Base-by-base conservation (phyloP, 1,140 invertebrate species). In the Drosophila mojavensis region DNA sequence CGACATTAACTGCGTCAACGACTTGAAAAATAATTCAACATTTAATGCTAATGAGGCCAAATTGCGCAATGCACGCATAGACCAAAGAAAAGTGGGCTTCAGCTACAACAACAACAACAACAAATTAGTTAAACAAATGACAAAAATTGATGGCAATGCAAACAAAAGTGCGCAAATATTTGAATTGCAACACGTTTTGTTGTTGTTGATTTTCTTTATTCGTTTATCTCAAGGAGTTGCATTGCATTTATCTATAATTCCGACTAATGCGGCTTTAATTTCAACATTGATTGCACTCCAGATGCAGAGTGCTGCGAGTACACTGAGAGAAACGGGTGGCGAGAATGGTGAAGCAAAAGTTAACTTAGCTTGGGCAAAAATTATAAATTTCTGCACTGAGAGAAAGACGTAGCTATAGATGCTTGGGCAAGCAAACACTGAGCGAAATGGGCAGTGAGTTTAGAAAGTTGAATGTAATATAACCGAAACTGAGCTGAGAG, bases 21-120 rank as follows among this genome's bases (percentile, higher is more conserved):
- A 81, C 75, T 89, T 89, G 85, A 89, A 88, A 90, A 90, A 89
- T 89, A 89, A 89, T 88, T 88, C 81, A 79, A 89, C 78, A 84
- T 89, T 89, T 89, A 90, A 90, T 90, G 84, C 85, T 89, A 89
- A 89, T 89, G 85, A 89, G 75, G 74, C 79, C 51, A 88, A 89
- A 89, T 89, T 90, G 85, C 81, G 80, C 88, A 90, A 90, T 86
- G 86, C 85, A 90, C 81, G 78, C 84, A 86, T 53, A 69, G 59
- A 61, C 20, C n/a, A 28, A 43, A 48, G 47, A 47, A 60, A 67
- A 61, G 26, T 45, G 63, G 36, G 30, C 53, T 17, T 4, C 9
- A 54, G n/a, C 55, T 13, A 36, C 28, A 51, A 66, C 20, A 71
- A 15, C 17, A 62, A 47, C 0, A 13, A 43, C 39, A 54, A 45